These are phyloP conservation scores for Dyspetes luteomarginatus DNA, from an alignment of 2,888 invertebrate species.

Conservation along the genomic window DNA sequence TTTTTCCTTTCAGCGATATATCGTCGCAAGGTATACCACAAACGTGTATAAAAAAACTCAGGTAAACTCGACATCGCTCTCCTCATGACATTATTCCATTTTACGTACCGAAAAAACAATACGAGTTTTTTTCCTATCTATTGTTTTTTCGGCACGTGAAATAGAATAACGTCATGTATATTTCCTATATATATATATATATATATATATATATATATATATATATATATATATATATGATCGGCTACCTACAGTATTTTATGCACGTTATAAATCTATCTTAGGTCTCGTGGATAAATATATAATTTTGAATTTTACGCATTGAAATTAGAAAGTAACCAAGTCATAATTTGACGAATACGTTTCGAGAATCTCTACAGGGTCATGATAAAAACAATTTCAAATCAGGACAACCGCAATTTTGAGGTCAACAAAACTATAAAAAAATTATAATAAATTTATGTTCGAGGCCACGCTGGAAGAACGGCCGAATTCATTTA, in stretches of 20 bases:
- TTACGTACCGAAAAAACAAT: conserved; percentile 31
- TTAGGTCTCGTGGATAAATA: not conserved
- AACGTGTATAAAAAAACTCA: conserved; percentile 25
- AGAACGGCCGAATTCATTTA: not conserved
- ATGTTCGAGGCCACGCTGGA: not conserved
- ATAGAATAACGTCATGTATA: no score
- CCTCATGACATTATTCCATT: conserved; percentile 19
- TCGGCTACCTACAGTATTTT: not conserved
- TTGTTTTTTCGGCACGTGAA: no score
- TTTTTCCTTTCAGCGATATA: conserved; percentile 41
- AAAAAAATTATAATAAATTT: not conserved
- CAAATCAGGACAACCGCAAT: not conserved
- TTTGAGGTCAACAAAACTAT: not conserved
- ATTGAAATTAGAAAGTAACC: not conserved
- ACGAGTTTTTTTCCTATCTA: not conserved
- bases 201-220: no score
- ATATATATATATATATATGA: not conserved
- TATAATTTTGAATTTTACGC: not conserved
- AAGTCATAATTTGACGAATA: not conserved
- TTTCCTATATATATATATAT: no score
- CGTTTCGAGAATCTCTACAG: not conserved
- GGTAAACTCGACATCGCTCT: conserved; percentile 34
- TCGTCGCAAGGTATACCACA: conserved; percentile 28
- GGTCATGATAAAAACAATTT: not conserved
- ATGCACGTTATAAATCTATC: not conserved